Evolutionary conservation across 2,113 vertebrate genomes (phyloP).

Genomic region (Abramis brama): DNA sequence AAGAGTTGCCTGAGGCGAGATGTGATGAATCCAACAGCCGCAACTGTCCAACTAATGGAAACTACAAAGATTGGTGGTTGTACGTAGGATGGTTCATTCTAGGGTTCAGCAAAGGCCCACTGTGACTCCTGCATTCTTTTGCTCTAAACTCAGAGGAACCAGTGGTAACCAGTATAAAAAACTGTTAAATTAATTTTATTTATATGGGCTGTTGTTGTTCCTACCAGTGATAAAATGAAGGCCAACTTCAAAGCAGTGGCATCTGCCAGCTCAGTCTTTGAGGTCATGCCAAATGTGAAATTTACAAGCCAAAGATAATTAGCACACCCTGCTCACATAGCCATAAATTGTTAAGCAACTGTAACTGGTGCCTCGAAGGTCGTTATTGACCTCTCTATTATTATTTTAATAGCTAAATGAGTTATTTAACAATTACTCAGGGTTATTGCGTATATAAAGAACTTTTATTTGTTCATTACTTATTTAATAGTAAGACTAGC

Average conservation of each 20-base stretch:
- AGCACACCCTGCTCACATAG: not conserved
- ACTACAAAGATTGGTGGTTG: conserved; percentile 12
- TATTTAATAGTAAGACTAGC: not conserved
- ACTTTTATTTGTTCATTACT: not conserved
- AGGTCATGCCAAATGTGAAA: conserved; percentile 31
- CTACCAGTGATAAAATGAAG: conserved; percentile 24
- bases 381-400: not conserved
- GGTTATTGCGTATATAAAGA: not conserved
- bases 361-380: conserved; percentile 12
- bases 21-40: conserved; percentile 17
- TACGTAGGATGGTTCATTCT: not conserved
- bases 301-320: conserved; percentile 53
- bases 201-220: not conserved
- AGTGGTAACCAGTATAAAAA: conserved; percentile 23
- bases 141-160: conserved; percentile 8
- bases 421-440: not conserved
- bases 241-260: conserved; percentile 44
- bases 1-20: conserved; percentile 21
- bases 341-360: conserved; percentile 34
- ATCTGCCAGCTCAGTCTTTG: conserved; percentile 24
- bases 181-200: conserved; percentile 2
- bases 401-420: conserved; percentile 13
- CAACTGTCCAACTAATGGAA: conserved; percentile 39
- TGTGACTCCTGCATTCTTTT: conserved; percentile 34
- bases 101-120: conserved; percentile 4